Base-by-base conservation (phyloP, 37 sponge, comb jelly and placozoan genomes). In the Crambe crambe region DNA sequence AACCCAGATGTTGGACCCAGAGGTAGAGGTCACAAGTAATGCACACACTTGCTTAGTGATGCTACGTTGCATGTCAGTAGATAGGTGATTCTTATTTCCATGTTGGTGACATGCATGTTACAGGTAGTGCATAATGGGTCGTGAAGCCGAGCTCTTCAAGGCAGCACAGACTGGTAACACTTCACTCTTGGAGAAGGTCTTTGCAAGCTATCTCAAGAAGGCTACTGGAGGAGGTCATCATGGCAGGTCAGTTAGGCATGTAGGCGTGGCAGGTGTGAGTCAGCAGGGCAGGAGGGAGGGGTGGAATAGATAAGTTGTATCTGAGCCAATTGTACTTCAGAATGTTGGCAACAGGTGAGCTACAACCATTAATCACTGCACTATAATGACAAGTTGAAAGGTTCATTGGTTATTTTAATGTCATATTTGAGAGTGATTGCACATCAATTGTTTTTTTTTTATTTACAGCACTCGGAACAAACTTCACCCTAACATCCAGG, bases 401-500 rank as follows among this genome's bases (percentile, higher is more conserved):
- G n/a, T n/a, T n/a, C n/a, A n/a, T n/a, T n/a, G n/a, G n/a, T n/a
- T n/a, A n/a, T n/a, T 30, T 26, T 15, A 66, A 18, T 36, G 37
- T 6, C 15, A 8, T 36, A 42, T 70, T 39, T 70, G 70, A 21
- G 8, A 36, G 6, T 68, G 17, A 21, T 60, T 60, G 61, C 15
- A 25, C 27, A 25, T 60, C 17, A 17, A 18, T 65, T 42, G 41
- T 70, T 38, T 3, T n/a, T 42, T 15, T 70, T 36, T 42, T 70
- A 34, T 73, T 61, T 62, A 1, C 66, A 90, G 86, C 66, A 36
- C 77, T 1, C 36, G 82, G 3, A 77, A 81, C 27, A 75, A 61
- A 22, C 56, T 62, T 1, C 76, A 81, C 78, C 91, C 95, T 38
- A 95, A 95, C 73, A 72, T 85, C 9, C 95, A 91, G 74, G 95